Evolutionary conservation across 2,113 vertebrate genomes (phyloP).

Genomic region (Salvator merianae): DNA sequence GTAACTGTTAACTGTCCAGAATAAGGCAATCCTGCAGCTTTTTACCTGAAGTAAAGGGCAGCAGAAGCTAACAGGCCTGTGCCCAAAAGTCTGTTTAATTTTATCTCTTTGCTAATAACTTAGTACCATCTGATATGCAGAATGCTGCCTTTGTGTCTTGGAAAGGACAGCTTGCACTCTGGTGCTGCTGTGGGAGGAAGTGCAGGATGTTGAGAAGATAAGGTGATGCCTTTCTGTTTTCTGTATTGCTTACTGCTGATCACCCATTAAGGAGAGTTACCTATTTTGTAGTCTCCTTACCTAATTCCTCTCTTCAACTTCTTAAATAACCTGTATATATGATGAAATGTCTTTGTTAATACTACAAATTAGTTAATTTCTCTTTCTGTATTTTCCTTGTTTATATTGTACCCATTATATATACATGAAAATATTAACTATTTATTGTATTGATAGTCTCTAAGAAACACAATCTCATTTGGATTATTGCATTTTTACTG

Average conservation of each 20-base stretch:
- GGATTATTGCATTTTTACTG: background rate
- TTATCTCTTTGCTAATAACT: background rate
- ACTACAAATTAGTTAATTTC: background rate
- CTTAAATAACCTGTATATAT: background rate
- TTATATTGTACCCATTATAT: background rate
- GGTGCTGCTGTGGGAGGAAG: background rate
- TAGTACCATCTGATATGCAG: background rate
- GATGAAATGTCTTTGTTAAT: background rate
- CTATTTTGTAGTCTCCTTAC: background rate
- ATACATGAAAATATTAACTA: background rate
- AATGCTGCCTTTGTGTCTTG: background rate
- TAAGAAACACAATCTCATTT: background rate
- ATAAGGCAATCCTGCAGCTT: background rate
- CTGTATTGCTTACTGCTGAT: conserved; percentile 4
- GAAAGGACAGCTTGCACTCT: background rate
- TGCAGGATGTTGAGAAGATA: background rate
- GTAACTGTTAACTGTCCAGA: background rate
- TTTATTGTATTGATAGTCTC: too few species aligned
- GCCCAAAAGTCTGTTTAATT: background rate
- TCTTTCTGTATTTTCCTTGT: background rate
- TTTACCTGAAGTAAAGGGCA: background rate
- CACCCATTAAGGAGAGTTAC: background rate
- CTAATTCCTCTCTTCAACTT: background rate
- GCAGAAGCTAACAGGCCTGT: background rate
- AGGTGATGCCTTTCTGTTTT: conserved; percentile 13